A percentile compares a stretch with the other conserved stretches of the same genome.
phyloP scores from a whole-genome alignment of 2,888 invertebrate species.

The Amphipyra berbera region DNA sequence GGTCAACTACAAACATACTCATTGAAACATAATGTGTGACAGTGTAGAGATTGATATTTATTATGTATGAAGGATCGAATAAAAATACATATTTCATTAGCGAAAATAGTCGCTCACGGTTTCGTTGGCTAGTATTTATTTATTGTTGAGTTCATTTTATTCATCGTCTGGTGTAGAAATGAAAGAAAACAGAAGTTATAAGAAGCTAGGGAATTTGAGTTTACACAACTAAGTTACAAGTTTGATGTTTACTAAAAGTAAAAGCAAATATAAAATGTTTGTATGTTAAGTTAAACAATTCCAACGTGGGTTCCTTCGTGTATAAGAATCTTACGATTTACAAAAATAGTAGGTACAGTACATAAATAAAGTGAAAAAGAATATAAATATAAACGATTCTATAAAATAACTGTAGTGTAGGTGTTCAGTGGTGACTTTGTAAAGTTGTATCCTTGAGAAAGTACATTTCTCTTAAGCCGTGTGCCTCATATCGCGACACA shows the following conservation, averaged over 20 bases:
- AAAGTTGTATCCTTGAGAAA: conserved; percentile 45
- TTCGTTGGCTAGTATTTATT: background rate
- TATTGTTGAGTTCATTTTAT: background rate
- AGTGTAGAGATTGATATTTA: conserved; percentile 18
- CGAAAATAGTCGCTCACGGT: conserved; percentile 1
- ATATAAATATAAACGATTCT: background rate
- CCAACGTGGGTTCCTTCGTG: too few species aligned
- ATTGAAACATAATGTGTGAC: conserved; percentile 15
- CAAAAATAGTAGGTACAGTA: too few species aligned
- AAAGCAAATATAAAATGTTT: background rate
- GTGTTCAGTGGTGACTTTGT: conserved; percentile 40
- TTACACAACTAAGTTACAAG: background rate
- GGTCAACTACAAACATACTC: conserved; percentile 6
- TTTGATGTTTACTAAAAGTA: background rate
- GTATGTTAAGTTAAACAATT: too few species aligned
- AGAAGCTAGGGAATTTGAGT: background rate
- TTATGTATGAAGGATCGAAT: conserved; percentile 13
- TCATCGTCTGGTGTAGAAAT: background rate
- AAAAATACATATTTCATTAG: conserved; percentile 26
- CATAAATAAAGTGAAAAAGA: background rate
- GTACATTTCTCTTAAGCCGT: conserved; percentile 51
- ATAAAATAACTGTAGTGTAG: conserved; percentile 20
- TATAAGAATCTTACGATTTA: too few species aligned
- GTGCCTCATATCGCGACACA: conserved; percentile 46
- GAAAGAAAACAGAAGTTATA: background rate